Evolutionary conservation across 2,113 vertebrate genomes (phyloP), one percentile per base, ranked within the genome.

Genomic region (Diphyllodes magnificus): DNA sequence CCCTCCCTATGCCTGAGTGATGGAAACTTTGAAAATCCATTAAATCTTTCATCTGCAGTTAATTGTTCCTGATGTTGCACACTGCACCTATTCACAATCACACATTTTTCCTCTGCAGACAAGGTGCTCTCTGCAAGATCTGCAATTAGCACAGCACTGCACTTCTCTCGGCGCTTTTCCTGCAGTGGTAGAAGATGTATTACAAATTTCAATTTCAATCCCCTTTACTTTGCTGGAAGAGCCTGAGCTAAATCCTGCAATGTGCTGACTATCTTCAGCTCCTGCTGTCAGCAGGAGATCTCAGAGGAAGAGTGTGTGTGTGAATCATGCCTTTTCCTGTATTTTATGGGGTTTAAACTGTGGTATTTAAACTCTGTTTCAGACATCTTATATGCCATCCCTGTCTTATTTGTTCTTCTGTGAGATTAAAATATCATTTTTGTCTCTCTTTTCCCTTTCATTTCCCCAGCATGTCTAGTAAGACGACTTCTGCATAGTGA

Each of bases 1-100:
- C 56, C n/a, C 89, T 95, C 82, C 72, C 49, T 72, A 42, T 45
- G 60, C 68, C 86, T 86, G 88, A 97, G 54, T 82, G 84, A 93
- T 96, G 89, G 93, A 92, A 93, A 61, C 27, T 91, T 93, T 88
- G 81, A 93, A 93, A 95, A 82, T 54, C 78, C 82, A 70, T 94
- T 97, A 96, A 92, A 92, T 92, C 92, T 90, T 96, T 75, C 61
- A 77, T 44, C 72, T 94, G 80, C 56, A 68, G 56, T 75, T 95
- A 95, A 91, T 93, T 94, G 37, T 78, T 92, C 37, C 65, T 51
- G 64, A 88, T 72, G 73, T 83, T 86, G 56, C 54, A 69, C 77
- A 88, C 93, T 95, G 73, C 66, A 77, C 49, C 61, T 91, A 82
- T 92, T 96, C 87, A 88, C 68, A 93, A 28, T 44, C 68, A 49